phyloP scores from a whole-genome alignment of 2,888 invertebrate genomes.

The Drosophila macrothrix region DNA sequence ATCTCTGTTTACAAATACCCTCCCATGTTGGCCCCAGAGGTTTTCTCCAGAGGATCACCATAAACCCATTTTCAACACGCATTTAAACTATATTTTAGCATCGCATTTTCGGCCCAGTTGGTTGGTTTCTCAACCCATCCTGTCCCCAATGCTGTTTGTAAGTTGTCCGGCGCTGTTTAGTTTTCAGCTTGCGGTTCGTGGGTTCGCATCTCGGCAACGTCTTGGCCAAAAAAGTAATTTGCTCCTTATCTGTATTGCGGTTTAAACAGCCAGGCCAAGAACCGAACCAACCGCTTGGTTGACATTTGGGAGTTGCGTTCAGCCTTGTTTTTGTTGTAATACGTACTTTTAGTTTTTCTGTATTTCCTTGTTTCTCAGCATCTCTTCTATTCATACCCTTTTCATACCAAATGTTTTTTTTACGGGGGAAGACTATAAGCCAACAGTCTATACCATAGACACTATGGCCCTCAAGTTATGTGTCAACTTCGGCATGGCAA shows the following conservation, averaged over 20 bases:
- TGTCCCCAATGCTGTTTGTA: conserved; percentile 1
- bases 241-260: conserved; percentile 79
- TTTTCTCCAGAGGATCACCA: conserved; percentile 67
- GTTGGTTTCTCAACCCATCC: not conserved
- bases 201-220: conserved; percentile 62
- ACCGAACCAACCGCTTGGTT: conserved; percentile 30
- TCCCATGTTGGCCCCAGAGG: conserved; percentile 19
- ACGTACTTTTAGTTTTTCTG: conserved; percentile 28
- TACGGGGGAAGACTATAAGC: not conserved
- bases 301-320: conserved; percentile 33
- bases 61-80: conserved; percentile 65
- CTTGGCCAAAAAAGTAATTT: conserved; percentile 81
- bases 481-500: not conserved
- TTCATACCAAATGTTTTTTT: not conserved
- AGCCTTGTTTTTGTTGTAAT: conserved; percentile 32
- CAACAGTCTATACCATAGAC: not conserved
- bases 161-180: conserved; percentile 61
- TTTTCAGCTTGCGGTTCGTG: conserved; percentile 70
- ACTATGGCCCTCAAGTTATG: not conserved
- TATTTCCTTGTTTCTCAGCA: conserved; percentile 24
- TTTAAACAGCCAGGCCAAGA: conserved; percentile 69
- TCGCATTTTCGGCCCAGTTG: conserved; percentile 25
- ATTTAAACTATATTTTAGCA: conserved; percentile 54
- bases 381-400: not conserved
- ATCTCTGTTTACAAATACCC: conserved; percentile 36